Evolutionary conservation across 2,113 vertebrate genomes (phyloP).

Genomic region (Hyla sarda): DNA sequence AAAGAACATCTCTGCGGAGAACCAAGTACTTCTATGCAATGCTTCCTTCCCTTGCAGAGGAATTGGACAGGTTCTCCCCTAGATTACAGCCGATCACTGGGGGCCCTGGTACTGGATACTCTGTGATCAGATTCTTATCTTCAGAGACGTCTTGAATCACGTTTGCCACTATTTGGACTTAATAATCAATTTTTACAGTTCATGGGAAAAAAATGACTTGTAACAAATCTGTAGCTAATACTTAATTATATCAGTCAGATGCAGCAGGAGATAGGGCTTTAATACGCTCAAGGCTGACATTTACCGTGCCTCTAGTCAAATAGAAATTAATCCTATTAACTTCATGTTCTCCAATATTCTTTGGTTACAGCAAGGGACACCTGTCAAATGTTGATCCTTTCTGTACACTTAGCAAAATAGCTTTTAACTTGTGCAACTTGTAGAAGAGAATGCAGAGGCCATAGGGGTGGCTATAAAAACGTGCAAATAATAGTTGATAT

Average conservation of each 20-base stretch:
- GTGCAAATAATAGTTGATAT: no score
- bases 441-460: not conserved
- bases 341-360: not conserved
- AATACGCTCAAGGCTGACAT: slow-evolving; percentile 5
- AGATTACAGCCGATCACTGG: not conserved
- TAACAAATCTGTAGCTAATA: not conserved
- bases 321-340: slow-evolving; percentile 34
- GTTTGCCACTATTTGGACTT: not conserved
- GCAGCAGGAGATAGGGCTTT: not conserved
- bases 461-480: not conserved
- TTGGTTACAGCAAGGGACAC: slow-evolving; percentile 18
- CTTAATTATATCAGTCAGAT: not conserved
- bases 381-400: slow-evolving; percentile 44
- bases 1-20: no score
- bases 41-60: not conserved
- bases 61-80: not conserved
- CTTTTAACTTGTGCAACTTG: not conserved
- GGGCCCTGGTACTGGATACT: not conserved
- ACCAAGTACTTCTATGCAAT: no score
- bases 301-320: slow-evolving; percentile 38
- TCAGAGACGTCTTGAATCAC: not conserved
- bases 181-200: not conserved
- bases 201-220: not conserved
- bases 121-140: not conserved
- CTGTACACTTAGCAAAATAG: not conserved